Evolutionary conservation across 2,113 vertebrate species (phyloP), one percentile per base, ranked within the genome.

Genomic region (Tringa solitaria): DNA sequence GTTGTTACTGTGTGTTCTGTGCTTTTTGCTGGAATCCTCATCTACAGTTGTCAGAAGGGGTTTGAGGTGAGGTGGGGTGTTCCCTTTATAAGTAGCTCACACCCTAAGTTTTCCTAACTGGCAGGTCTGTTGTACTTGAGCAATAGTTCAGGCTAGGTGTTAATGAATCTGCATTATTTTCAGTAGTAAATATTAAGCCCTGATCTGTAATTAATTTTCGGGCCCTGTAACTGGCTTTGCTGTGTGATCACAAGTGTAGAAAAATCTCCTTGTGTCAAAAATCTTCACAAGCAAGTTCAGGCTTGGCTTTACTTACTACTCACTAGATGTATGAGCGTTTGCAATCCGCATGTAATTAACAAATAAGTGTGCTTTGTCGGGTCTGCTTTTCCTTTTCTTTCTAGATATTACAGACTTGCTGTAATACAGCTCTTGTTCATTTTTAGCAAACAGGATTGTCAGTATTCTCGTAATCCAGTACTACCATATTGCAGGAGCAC

Each of bases 401-500:
- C 86, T 91, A 84, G 33, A 33, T 86, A 51, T 92, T 93, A 74
- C 53, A 86, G 87, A 35, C 53, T n/a, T 91, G 84, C 65, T 90
- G 69, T 69, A 84, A 35, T 87, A 54, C n/a, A 94, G 57, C 48
- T 76, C 93, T 96, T 96, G 91, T 95, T 93, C 96, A 80, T 97
- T 97, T 96, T 63, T 77, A 86, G 76, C 88, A 67, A 94, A 78
- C 84, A 35, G 84, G 80, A 67, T 91, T 95, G 76, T 96, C 82
- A 60, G 82, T 94, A 79, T 93, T 87, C 89, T 95, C 0, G 4
- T 97, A 97, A 97, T 98, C 95, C 96, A 69, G 70, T 87, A 41
- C 91, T 94, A 84, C 96, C 90, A 72, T 96, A 92, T 80, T 95
- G 95, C 87, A 95, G 78, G 96, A 97, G 81, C 84, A 90, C 48